phyloP scores from a whole-genome alignment of 2,113 vertebrate species.

The Anhinga rufa region DNA sequence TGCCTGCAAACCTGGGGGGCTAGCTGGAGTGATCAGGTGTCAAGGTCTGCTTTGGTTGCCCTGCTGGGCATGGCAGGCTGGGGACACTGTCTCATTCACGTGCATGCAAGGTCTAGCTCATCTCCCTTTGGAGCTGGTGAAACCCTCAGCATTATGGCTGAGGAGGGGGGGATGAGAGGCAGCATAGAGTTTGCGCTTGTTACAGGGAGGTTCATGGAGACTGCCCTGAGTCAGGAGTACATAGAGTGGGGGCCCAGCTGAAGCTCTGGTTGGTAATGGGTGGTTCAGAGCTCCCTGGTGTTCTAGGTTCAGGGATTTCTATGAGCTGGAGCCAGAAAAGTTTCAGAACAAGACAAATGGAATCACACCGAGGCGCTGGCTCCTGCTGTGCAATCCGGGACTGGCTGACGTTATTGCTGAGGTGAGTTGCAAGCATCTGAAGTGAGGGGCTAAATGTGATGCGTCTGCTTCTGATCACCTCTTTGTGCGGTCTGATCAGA shows the following conservation, averaged over 20 bases:
- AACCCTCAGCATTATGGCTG: background rate
- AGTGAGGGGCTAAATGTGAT: background rate
- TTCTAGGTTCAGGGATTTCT: constrained; percentile 87
- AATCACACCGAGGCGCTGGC: constrained; percentile 85
- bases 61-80: background rate
- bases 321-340: constrained; percentile 80
- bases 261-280: background rate
- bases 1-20: background rate
- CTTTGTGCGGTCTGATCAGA: background rate
- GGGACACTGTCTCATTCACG: rapidly evolving
- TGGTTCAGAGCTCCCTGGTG: background rate
- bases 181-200: background rate
- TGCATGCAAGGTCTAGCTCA: rapidly evolving
- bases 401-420: constrained; percentile 81
- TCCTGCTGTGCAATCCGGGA: constrained; percentile 86
- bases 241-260: background rate
- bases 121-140: background rate
- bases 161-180: background rate
- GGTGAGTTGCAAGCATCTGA: constrained; percentile 41
- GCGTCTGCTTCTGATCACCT: too few relatives aligned
- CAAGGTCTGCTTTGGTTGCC: background rate
- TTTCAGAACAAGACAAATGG: constrained; percentile 92
- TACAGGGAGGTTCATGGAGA: background rate
- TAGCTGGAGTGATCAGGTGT: background rate
- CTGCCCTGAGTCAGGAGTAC: background rate